phyloP scores from a whole-genome alignment of 2,113 vertebrate genomes.

The Damaliscus lunatus region DNA sequence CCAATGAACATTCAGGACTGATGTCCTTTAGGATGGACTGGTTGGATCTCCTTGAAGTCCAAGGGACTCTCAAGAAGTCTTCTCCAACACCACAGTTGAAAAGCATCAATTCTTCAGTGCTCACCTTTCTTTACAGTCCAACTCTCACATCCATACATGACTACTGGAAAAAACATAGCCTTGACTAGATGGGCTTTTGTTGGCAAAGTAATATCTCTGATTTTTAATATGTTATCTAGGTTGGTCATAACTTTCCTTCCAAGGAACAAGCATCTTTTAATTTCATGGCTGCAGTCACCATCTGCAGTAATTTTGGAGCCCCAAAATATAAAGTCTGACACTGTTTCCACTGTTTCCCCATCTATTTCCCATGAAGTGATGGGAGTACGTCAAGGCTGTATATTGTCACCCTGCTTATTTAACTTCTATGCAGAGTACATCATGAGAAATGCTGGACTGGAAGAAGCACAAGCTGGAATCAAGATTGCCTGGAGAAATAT shows the following conservation, averaged over 20 bases:
- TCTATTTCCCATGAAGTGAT: background rate
- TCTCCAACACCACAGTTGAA: background rate
- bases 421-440: too few relatives aligned
- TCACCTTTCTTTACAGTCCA: background rate
- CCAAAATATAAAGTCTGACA: rapidly evolving
- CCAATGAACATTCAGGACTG: background rate
- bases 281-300: background rate
- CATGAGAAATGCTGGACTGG: too few relatives aligned
- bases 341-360: background rate
- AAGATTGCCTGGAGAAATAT: too few relatives aligned
- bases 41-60: background rate
- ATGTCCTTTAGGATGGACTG: background rate
- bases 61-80: background rate
- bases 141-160: background rate
- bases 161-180: background rate
- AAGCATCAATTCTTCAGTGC: background rate
- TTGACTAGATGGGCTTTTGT: background rate
- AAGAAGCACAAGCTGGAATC: too few relatives aligned
- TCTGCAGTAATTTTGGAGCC: background rate
- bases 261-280: background rate
- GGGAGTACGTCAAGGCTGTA: background rate
- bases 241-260: background rate
- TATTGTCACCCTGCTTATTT: too few relatives aligned
- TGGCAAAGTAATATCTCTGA: background rate
- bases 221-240: background rate